A percentile compares a stretch with the other conserved stretches of the same genome.
Conservation (phyloP, 2,797 vertebrate genomes). For the Enteromius viviparus region DNA sequence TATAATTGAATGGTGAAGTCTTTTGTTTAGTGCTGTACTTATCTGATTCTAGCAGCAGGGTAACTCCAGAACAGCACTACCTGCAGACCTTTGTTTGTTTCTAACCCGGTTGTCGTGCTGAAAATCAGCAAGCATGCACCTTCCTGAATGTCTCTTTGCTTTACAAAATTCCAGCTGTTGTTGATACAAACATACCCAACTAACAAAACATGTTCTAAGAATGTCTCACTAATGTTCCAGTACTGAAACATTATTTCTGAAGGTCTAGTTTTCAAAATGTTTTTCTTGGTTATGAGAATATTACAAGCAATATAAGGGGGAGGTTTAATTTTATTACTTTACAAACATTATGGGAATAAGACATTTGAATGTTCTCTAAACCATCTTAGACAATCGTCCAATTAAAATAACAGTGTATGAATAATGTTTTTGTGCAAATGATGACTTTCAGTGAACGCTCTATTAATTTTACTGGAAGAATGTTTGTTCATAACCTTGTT, state of each 20-base stretch:
- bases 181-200: not conserved
- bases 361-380: not conserved
- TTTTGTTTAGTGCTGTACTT: conserved; percentile 19
- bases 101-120: not conserved
- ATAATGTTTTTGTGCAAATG: not conserved
- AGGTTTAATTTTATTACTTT: not conserved
- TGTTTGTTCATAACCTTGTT: not conserved
- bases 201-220: not conserved
- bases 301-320: not conserved
- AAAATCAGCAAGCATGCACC: not conserved
- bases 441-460: not conserved
- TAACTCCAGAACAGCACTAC: conserved; percentile 14
- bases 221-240: not conserved
- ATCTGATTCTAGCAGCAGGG: conserved; percentile 24
- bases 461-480: not conserved
- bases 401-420: not conserved
- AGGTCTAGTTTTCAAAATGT: not conserved
- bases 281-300: not conserved
- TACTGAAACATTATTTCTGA: not conserved
- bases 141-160: not conserved
- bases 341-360: not conserved
- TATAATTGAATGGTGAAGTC: conserved; percentile 32
- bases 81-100: conserved; percentile 39
- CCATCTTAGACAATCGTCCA: not conserved
- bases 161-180: not conserved